Evolutionary conservation across 2,113 vertebrate genomes (phyloP).

Genomic region (Athene cunicularia): DNA sequence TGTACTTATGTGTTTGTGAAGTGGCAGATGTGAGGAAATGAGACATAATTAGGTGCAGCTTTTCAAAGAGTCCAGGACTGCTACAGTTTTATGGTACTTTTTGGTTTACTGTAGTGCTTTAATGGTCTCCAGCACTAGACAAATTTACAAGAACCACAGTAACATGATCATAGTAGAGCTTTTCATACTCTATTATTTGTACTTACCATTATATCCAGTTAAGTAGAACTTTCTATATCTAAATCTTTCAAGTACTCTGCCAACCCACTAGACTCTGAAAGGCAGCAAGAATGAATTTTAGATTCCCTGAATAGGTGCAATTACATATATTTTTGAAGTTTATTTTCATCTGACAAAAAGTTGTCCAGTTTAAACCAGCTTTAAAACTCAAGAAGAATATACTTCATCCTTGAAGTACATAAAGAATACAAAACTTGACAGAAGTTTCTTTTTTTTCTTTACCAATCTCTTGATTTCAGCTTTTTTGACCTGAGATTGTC

Average conservation of each 20-base stretch:
- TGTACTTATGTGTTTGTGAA: not conserved
- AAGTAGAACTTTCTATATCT: not conserved
- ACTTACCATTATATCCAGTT: not conserved
- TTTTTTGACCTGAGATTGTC: not conserved
- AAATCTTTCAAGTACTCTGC: not conserved
- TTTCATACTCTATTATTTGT: not conserved
- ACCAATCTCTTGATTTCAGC: not conserved
- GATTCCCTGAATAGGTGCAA: not conserved
- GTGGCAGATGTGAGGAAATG: not conserved
- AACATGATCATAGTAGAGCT: not conserved
- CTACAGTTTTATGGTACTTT: not conserved
- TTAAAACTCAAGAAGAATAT: not conserved
- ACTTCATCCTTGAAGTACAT: not conserved
- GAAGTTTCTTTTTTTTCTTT: not conserved
- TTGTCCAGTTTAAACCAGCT: not conserved
- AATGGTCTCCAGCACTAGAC: not conserved
- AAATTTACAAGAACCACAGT: not conserved
- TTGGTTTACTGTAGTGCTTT: not conserved
- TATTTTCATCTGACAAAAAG: not conserved
- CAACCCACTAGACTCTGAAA: not conserved
- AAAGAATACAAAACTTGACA: not conserved
- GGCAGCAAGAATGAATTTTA: not conserved
- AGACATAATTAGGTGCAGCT: accelerated
- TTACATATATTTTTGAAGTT: not conserved
- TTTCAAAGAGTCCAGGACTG: not conserved